A percentile compares a stretch with the other conserved stretches of the same genome.
Conservation (phyloP, 2,113 vertebrate species). For the Cynopterus brachyotis region DNA sequence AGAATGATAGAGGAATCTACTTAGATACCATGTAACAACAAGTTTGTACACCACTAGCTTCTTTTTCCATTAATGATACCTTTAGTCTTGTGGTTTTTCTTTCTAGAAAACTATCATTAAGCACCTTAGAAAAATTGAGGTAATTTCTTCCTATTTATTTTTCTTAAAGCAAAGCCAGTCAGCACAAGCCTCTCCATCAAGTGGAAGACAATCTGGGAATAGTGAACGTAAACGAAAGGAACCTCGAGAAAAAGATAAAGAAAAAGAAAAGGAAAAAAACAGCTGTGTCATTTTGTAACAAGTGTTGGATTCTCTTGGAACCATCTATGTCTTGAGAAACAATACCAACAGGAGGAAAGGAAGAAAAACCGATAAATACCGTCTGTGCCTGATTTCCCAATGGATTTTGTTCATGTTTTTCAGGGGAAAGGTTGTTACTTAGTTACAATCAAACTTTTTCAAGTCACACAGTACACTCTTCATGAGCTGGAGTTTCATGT, state of each 20-base stretch:
- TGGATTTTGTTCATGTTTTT: constrained; percentile 84
- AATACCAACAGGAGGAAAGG: constrained; percentile 79
- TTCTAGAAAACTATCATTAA: constrained; percentile 8
- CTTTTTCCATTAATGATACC: background rate
- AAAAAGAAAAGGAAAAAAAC: constrained; percentile 90
- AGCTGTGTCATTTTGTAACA: constrained; percentile 96
- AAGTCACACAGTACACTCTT: constrained; percentile 86
- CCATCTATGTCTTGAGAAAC: constrained; percentile 76
- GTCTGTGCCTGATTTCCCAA: constrained; percentile 94
- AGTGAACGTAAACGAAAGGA: constrained; percentile 94
- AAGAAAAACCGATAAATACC: constrained; percentile 91
- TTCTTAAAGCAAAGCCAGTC: constrained; percentile 77
- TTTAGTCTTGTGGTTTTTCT: background rate
- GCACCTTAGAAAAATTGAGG: background rate
- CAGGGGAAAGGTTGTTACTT: constrained; percentile 84
- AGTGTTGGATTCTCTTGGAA: constrained; percentile 77
- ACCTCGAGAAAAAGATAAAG: constrained; percentile 89
- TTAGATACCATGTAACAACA: background rate
- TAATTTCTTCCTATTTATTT: constrained; percentile 36
- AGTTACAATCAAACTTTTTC: constrained; percentile 89
- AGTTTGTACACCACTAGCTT: background rate
- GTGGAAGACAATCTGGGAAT: constrained; percentile 87
- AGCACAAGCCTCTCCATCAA: constrained; percentile 86
- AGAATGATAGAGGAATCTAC: background rate
- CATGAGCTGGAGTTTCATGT: constrained; percentile 86